Conservation (phyloP, 2,888 invertebrate genomes). For the Idaea biselata region DNA sequence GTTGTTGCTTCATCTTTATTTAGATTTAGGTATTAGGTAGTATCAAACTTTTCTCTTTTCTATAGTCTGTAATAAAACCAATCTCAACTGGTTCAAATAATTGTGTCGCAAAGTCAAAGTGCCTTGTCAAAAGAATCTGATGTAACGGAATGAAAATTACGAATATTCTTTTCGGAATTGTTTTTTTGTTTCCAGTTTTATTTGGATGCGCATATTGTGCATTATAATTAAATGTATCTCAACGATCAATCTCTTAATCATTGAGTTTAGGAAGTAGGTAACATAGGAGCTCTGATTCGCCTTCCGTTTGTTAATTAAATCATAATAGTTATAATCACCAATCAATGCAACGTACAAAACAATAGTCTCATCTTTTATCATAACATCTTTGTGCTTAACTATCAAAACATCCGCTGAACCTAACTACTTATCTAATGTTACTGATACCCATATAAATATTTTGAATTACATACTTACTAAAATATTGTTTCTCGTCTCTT, state of each 20-base stretch:
- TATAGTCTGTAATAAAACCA: background rate
- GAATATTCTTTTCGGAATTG: background rate
- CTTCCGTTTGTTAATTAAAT: background rate
- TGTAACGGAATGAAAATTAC: background rate
- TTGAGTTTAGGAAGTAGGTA: background rate
- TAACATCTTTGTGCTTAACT: background rate
- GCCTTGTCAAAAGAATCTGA: background rate
- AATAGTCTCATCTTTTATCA: background rate
- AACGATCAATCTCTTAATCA: background rate
- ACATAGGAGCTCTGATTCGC: background rate
- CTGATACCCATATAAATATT: background rate
- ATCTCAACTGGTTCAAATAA: background rate
- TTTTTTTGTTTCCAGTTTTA: background rate
- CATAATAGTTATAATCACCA: background rate
- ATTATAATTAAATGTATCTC: background rate
- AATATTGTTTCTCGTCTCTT: background rate
- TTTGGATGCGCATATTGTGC: background rate
- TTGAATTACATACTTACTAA: background rate
- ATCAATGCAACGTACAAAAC: background rate
- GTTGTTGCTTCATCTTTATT: slow-evolving; percentile 1
- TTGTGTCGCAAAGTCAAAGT: background rate
- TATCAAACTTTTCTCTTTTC: background rate
- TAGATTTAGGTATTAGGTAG: slow-evolving; percentile 2
- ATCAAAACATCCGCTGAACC: background rate
- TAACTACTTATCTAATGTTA: background rate